phyloP scores from a whole-genome alignment of 1,140 invertebrate genomes.

The Rhynchophorus ferrugineus region DNA sequence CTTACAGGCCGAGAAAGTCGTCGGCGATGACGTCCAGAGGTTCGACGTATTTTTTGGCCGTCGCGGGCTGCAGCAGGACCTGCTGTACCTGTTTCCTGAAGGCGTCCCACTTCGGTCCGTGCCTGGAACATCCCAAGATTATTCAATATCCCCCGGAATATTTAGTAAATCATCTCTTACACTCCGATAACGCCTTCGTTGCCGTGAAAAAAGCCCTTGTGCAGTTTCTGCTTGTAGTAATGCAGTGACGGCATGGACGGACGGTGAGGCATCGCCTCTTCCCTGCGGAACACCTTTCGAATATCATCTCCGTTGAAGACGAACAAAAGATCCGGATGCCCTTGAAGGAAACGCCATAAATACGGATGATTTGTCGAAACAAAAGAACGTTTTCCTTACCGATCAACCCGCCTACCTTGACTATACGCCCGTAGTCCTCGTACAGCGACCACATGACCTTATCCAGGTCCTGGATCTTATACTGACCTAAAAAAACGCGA shows the following conservation, averaged over 20 bases:
- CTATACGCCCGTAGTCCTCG: constrained; percentile 60
- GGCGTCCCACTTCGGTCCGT: constrained; percentile 73
- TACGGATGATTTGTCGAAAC: too few relatives aligned
- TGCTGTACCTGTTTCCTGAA: constrained; percentile 78
- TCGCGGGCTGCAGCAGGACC: constrained; percentile 68
- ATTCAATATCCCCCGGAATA: neutral
- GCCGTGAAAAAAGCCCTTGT: constrained; percentile 65
- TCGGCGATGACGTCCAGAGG: constrained; percentile 64
- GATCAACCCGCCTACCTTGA: constrained; percentile 64
- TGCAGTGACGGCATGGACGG: constrained; percentile 71
- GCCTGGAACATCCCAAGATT: constrained; percentile 47
- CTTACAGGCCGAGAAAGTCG: constrained; percentile 62
- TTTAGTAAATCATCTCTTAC: constrained; percentile 49
- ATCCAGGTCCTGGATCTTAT: constrained; percentile 65
- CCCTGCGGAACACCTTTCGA: constrained; percentile 63
- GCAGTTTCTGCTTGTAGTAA: constrained; percentile 67
- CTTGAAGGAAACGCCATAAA: constrained; percentile 32
- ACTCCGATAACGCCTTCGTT: constrained; percentile 69
- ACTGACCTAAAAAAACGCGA: constrained; percentile 48
- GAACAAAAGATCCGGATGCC: constrained; percentile 71
- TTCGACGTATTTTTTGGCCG: constrained; percentile 63
- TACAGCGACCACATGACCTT: constrained; percentile 61
- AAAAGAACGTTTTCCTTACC: too few relatives aligned
- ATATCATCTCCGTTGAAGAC: constrained; percentile 71
- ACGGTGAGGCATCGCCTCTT: constrained; percentile 67